Base-by-base conservation (phyloP, 2,888 invertebrate genomes). In the Ophion ventricosus region DNA sequence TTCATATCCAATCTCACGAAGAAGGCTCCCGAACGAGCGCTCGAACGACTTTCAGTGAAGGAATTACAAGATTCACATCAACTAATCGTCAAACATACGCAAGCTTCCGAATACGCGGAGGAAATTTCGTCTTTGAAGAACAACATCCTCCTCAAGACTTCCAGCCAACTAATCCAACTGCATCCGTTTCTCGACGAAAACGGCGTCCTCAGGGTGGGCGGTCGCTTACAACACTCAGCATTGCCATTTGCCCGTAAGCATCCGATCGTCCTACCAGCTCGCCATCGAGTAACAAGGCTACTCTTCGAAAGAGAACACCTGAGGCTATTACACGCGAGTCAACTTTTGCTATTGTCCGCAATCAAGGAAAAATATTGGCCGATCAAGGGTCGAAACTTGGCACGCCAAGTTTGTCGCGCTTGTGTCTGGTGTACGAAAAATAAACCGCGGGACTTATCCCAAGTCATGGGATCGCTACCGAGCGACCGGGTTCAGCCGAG, bases 361-460 rank as follows among this genome's bases (percentile, higher is more conserved):
- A 23, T 88, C 3, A 66, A 77, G 5, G 56, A 74, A 14, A 54
- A 29, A 1, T 89, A 84, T 66, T 88, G 88, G 88, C 86, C 84
- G 0, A 20, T 86, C 0, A 59, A 72, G 4, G 87, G 86, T 14
- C 63, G 85, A 61, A 79, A 85, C 56, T 8, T 85, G 1, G 76
- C 87, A 0, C 49, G 85, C 26, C 76, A 69, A 79, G 59, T 77
- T 7, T 69, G 85, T n/a, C 81, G 80, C 61, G 17, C 83, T 5
- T 89, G 89, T 29, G 54, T 87, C 0, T 56, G 26, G 25, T 90
- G 88, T 63, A 77, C 77, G 11, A 61, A 82, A 11, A 40, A 66
- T 43, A 64, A 73, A 26, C 81, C 85, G 4, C 49, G 23, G 40
- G 26, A 29, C 2, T 43, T 14, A 11, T 26, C 49, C 0, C 83